Conservation (phyloP, 2,113 vertebrate genomes). For the Illadopsis cleaveri region DNA sequence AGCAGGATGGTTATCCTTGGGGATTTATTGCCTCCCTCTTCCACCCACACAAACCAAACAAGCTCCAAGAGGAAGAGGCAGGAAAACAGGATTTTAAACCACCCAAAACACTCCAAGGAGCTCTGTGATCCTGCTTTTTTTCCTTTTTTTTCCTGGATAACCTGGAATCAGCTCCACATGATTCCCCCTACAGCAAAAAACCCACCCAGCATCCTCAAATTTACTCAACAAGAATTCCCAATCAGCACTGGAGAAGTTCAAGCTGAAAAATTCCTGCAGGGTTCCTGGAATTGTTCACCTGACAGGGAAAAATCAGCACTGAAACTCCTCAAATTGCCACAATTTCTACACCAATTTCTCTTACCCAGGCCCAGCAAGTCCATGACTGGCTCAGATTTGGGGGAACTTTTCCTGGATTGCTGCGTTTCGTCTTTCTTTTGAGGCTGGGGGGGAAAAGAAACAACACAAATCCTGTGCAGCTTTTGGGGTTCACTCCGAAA, state of each 20-base stretch:
- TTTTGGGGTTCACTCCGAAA: background rate
- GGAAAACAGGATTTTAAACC: background rate
- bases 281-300: background rate
- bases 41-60: background rate
- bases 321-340: background rate
- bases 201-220: background rate
- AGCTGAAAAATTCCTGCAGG: no score
- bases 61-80: background rate
- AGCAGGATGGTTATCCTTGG: background rate
- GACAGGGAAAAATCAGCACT: rapidly evolving
- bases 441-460: constrained; percentile 54
- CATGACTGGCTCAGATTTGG: constrained; percentile 86
- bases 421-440: constrained; percentile 84
- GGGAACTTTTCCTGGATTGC: constrained; percentile 80
- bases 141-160: background rate
- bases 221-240: background rate
- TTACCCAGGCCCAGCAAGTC: constrained; percentile 95
- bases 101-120: background rate
- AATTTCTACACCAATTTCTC: background rate
- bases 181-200: background rate
- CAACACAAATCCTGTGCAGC: background rate
- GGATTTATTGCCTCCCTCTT: background rate
- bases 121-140: background rate
- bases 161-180: background rate
- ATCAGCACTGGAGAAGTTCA: background rate